Evolutionary conservation across 2,113 vertebrate species (phyloP), one percentile per base, ranked within the genome.

Genomic region (Pterocles orientalis): DNA sequence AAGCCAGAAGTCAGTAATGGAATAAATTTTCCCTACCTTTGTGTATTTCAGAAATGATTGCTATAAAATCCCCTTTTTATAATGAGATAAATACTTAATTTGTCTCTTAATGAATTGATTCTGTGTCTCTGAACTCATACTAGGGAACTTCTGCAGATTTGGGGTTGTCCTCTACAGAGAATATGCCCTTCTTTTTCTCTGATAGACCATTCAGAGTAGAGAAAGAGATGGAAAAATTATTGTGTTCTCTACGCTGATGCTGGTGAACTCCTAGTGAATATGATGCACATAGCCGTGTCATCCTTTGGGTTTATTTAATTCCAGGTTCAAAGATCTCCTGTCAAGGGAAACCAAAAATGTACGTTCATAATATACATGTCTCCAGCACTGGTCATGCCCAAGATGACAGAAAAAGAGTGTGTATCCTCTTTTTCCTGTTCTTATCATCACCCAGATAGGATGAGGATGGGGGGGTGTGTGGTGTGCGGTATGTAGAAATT

Each of bases 301-400:
- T 70, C 58, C 50, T 80, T 48, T 62, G 20, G 3, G 28, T 71
- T 68, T 78, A 26, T n/a, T 60, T 70, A 71, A 76, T 79, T 90
- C 58, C 34, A 24, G 12, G 7, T 60, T 87, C 33, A 60, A 79
- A 57, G 71, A 21, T 34, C 8, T 69, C 15, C 53, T 85, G 34
- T 80, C 33, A 72, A 69, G 25, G 34, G 29, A 85, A 85, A 79
- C 26, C 15, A 72, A 60, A 76, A 41, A 19, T 53, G 29, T 5
- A 23, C 19, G 4, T 3, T 0, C 3, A 23, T 50, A 29, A 36
- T 60, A 41, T 31, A n/a, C 4, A 9, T 15, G 18, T 5, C 16
- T 79, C 31, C 48, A 68, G 34, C 65, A 28, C 6, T 4, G 39
- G 18, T 14, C 0, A 0, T 72, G 34, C 54, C 15, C 23, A 64